phyloP scores from a whole-genome alignment of 2,113 vertebrate species.

The Lasiurus cinereus region DNA sequence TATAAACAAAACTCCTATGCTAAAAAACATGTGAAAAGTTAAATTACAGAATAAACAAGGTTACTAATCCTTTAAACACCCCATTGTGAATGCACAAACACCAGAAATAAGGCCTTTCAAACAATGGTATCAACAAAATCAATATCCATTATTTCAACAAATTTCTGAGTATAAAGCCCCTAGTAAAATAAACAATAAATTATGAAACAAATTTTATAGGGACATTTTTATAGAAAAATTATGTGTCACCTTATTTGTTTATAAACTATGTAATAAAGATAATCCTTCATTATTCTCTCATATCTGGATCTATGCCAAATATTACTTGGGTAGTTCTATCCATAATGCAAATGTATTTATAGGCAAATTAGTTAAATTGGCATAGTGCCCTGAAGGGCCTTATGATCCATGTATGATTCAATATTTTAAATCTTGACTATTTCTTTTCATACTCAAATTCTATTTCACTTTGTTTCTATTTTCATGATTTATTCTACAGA shows the following conservation, averaged over 20 bases:
- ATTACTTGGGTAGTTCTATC: background rate
- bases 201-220: background rate
- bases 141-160: constrained; percentile 9
- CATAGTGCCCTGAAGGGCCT: background rate
- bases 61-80: background rate
- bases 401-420: background rate
- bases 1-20: background rate
- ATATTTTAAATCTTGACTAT: background rate
- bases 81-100: background rate
- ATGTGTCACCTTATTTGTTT: background rate
- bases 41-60: constrained; percentile 30
- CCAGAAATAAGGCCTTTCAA: background rate
- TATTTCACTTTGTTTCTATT: background rate
- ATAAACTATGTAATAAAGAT: background rate
- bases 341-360: background rate
- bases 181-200: constrained; percentile 16
- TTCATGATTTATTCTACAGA: constrained; percentile 34
- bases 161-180: background rate
- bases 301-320: background rate
- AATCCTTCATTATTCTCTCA: background rate
- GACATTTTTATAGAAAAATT: background rate
- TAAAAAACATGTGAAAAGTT: background rate
- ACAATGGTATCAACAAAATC: background rate
- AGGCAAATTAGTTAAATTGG: background rate
- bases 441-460: background rate